Evolutionary conservation across 2,888 invertebrate genomes (phyloP).

Genomic region (Nymphalis polychloros): DNA sequence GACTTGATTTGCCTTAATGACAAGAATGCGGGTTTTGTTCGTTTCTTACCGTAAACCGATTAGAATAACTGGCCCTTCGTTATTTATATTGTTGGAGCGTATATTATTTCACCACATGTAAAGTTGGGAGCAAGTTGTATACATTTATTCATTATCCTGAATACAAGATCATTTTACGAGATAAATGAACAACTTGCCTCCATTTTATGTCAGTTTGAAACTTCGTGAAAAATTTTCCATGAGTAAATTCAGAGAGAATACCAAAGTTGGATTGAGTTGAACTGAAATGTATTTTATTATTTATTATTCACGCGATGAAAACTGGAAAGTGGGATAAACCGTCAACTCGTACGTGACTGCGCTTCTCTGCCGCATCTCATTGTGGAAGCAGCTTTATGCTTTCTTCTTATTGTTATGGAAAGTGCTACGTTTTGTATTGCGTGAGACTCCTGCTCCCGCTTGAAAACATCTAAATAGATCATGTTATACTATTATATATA

Average conservation of each 20-base stretch:
- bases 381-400: conserved; percentile 55
- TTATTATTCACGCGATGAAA: conserved; percentile 73
- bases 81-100: background rate
- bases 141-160: conserved; percentile 4
- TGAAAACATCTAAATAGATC: conserved; percentile 15
- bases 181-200: conserved; percentile 24
- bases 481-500: background rate
- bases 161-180: conserved; percentile 21
- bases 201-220: conserved; percentile 30
- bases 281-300: conserved; percentile 66
- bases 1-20: conserved; percentile 68
- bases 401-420: conserved; percentile 47
- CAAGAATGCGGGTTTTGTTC: conserved; percentile 32
- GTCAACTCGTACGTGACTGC: conserved; percentile 70
- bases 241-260: conserved; percentile 36
- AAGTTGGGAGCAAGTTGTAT: background rate
- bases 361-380: conserved; percentile 57
- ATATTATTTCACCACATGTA: background rate
- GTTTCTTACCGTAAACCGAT: conserved; percentile 20
- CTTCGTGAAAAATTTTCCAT: conserved; percentile 28
- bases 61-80: conserved; percentile 3
- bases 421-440: conserved; percentile 51
- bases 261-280: conserved; percentile 40
- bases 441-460: conserved; percentile 41
- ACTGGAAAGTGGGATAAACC: conserved; percentile 73